phyloP scores from a whole-genome alignment of 2,888 invertebrate species.

The Argyra leucocephala region DNA sequence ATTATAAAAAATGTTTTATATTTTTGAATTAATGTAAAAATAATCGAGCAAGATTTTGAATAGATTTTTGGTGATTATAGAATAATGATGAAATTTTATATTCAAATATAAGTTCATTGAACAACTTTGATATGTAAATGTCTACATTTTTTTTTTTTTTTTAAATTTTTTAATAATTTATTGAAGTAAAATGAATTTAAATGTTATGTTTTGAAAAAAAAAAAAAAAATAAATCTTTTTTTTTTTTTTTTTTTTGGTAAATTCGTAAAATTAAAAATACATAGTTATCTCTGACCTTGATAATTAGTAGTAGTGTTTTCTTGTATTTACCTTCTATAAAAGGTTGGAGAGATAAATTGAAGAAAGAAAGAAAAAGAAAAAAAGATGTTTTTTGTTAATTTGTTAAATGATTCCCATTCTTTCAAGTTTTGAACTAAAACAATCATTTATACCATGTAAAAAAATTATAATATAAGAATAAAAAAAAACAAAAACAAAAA shows the following conservation, averaged over 20 bases:
- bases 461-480: no score
- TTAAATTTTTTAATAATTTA: background rate
- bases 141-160: background rate
- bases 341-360: constrained; percentile 39
- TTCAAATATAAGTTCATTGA: background rate
- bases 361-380: constrained; percentile 28
- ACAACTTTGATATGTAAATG: background rate
- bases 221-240: constrained; percentile 10
- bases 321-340: constrained; percentile 43
- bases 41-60: background rate
- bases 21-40: background rate
- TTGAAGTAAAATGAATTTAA: background rate
- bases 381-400: constrained; percentile 26
- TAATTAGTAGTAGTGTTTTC: constrained; percentile 26
- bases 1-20: no score
- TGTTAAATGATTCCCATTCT: constrained; percentile 21
- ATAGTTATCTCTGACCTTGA: constrained; percentile 24
- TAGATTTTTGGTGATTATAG: background rate
- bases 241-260: constrained; percentile 18
- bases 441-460: background rate
- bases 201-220: background rate
- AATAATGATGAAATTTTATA: no score
- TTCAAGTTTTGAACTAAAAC: background rate
- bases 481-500: no score
- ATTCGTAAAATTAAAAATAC: constrained; percentile 17